phyloP scores from a whole-genome alignment of 2,888 invertebrate genomes.

The Callyntrura guangdongensis region DNA sequence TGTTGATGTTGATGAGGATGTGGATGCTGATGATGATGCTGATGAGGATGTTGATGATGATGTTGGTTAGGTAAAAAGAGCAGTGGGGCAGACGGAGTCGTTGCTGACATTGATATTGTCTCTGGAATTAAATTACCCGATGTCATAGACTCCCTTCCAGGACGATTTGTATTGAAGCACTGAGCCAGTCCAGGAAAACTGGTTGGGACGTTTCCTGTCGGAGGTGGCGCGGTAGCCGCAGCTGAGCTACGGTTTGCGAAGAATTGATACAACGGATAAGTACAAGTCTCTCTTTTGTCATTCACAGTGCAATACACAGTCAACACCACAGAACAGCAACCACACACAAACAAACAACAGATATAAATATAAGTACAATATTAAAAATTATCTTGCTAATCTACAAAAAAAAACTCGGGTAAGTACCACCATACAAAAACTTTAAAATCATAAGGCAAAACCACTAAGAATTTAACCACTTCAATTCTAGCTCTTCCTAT shows the following conservation, averaged over 20 bases:
- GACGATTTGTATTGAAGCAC: conserved; percentile 51
- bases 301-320: background rate
- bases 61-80: conserved; percentile 64
- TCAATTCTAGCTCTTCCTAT: too few species aligned
- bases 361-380: too few species aligned
- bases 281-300: conserved; percentile 3
- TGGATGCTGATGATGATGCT: conserved; percentile 57
- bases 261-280: conserved; percentile 2
- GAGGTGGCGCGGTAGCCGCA: conserved; percentile 11
- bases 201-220: background rate
- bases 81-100: conserved; percentile 68
- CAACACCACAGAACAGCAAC: background rate
- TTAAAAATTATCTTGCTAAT: too few species aligned
- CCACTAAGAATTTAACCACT: too few species aligned
- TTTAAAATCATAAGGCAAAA: too few species aligned
- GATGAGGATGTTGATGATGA: too few species aligned
- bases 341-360: conserved; percentile 7
- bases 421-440: too few species aligned
- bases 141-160: background rate
- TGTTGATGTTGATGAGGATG: too few species aligned
- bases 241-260: conserved; percentile 60
- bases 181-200: conserved; percentile 50
- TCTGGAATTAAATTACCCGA: conserved; percentile 43
- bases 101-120: conserved; percentile 63
- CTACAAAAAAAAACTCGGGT: too few species aligned